Percentiles rank a stretch among this genome's conserved stretches.
phyloP scores from a whole-genome alignment of 2,797 vertebrate genomes.

The Lindbergichthys nudifrons region DNA sequence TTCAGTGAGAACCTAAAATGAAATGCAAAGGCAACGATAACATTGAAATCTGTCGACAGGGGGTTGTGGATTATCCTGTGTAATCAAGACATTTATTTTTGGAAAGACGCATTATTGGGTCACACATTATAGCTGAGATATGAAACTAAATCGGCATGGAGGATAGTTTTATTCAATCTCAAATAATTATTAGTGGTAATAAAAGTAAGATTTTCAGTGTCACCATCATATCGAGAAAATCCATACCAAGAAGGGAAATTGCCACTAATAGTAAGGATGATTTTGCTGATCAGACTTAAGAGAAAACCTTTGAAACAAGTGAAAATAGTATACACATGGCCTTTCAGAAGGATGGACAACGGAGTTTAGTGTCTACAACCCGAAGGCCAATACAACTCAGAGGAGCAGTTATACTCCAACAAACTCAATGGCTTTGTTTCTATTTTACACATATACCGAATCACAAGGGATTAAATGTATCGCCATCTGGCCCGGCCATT shows the following conservation, averaged over 20 bases:
- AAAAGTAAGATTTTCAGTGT: neutral
- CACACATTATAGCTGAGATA: neutral
- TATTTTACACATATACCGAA: conserved; percentile 63
- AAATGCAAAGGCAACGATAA: neutral
- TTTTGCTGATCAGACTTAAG: neutral
- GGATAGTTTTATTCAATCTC: neutral
- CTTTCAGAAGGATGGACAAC: neutral
- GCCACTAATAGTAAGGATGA: neutral
- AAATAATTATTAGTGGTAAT: neutral
- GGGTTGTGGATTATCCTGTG: neutral
- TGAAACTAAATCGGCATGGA: neutral
- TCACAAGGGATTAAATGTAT: conserved; percentile 53
- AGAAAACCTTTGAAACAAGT: neutral
- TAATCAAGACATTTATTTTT: neutral
- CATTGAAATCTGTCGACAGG: neutral
- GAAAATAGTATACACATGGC: neutral
- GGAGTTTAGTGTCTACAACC: neutral
- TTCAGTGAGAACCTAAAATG: neutral
- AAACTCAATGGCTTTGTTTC: conserved; percentile 38
- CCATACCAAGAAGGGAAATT: neutral
- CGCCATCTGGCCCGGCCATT: conserved; percentile 65
- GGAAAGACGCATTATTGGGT: neutral
- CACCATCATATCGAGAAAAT: neutral
- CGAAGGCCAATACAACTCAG: neutral
- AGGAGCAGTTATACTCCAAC: conserved; percentile 11